Evolutionary conservation across 2,888 invertebrate genomes (phyloP).

Genomic region (Drosophila mimetica): DNA sequence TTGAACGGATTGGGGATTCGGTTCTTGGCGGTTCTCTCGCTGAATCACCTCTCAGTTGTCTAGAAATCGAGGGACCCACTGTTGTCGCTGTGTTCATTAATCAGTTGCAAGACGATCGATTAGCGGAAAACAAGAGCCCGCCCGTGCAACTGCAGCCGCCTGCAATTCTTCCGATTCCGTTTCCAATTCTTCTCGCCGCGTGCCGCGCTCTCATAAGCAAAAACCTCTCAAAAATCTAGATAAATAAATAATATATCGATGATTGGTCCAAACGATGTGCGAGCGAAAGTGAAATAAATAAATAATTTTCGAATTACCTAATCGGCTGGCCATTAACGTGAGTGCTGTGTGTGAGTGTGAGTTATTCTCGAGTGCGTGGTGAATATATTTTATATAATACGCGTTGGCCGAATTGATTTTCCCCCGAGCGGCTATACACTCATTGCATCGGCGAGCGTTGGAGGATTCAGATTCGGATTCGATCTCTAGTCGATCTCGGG

Average conservation of each 20-base stretch:
- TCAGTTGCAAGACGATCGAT: slow-evolving; percentile 84
- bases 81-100: slow-evolving; percentile 66
- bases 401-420: slow-evolving; percentile 4
- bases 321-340: slow-evolving; percentile 59
- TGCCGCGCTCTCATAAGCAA: slow-evolving; percentile 4
- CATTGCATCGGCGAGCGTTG: slow-evolving; percentile 53
- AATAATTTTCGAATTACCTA: slow-evolving; percentile 74
- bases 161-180: slow-evolving; percentile 20
- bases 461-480: slow-evolving; percentile 20
- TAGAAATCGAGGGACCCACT: slow-evolving; percentile 51
- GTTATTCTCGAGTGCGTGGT: slow-evolving; percentile 62
- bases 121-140: slow-evolving; percentile 78
- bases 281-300: slow-evolving; percentile 47
- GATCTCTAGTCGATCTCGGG: too few species aligned
- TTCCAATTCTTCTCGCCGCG: slow-evolving; percentile 21
- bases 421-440: slow-evolving; percentile 8
- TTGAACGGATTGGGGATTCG: slow-evolving; percentile 21
- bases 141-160: slow-evolving; percentile 41
- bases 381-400: slow-evolving; percentile 60
- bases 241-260: slow-evolving; percentile 27
- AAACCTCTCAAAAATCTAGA: slow-evolving; percentile 9
- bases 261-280: slow-evolving; percentile 7
- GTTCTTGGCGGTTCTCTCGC: slow-evolving; percentile 21
- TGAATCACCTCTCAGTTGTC: slow-evolving; percentile 30
- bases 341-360: slow-evolving; percentile 40